Base-by-base conservation (phyloP, 2,888 invertebrate species). In the Teleogryllus oceanicus region DNA sequence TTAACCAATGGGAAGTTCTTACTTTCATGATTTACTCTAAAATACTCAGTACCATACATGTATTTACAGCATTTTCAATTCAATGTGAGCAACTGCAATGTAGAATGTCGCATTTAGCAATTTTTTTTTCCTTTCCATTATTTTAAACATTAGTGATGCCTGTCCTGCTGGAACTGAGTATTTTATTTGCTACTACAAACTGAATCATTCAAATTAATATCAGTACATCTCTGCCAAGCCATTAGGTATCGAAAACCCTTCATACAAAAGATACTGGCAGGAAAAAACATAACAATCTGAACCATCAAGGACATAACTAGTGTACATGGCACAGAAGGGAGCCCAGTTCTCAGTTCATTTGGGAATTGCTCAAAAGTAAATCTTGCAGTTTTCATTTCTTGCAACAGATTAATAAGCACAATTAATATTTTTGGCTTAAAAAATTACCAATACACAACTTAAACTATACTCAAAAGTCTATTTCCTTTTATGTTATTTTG, bases 271-370 rank as follows among this genome's bases (percentile, higher is more conserved):
- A 62, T n/a, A 13, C 62, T 18, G 62, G n/a, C 62, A 62, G 62
- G 62, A 62, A n/a, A 62, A 62, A 62, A 62, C 62, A 18, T 62
- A 62, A 62, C 62, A 62, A 62, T 62, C 62, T 62, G 62, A 62
- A 62, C 62, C 62, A 62, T 62, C 13, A n/a, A 62, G 62, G 62
- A 62, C 62, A 62, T 62, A 62, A 62, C 62, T 62, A 18, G 13
- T n/a, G 13, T 62, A 62, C 62, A 62, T 62, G 62, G 62, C 62
- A 62, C 62, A 62, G 62, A 62, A 13, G 37, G 37, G 37, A 37
- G 37, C 37, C 37, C 37, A 37, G 37, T 37, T 37, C 5, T 37
- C 37, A 37, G 37, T 37, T 37, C 37, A 37, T 37, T 37, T 37
- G 8, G 24, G 37, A 37, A 37, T 37, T 37, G 37, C 37, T 37